A percentile compares a stretch with the other conserved stretches of the same genome.
Conservation (phyloP, 2,888 invertebrate genomes). For the Callinectes sapidus region DNA sequence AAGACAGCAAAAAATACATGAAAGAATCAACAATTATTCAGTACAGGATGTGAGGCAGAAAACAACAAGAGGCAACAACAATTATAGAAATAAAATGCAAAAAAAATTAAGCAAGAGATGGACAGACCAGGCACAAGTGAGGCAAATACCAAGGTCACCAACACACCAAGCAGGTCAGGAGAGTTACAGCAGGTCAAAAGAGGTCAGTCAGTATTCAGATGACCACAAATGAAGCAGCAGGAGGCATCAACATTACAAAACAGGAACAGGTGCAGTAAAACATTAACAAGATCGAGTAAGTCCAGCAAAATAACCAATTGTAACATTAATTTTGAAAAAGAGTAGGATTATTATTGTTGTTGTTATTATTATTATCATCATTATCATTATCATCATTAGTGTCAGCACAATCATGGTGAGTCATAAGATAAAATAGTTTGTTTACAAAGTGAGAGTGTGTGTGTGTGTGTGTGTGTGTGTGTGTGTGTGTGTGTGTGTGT, state of each 20-base stretch:
- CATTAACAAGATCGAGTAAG: neutral
- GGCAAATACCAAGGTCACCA: slow-evolving; percentile 45
- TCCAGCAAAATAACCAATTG: neutral
- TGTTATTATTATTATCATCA: neutral
- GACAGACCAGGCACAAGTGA: neutral
- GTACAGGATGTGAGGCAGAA: neutral
- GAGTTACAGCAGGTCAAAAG: neutral
- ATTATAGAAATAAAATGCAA: neutral
- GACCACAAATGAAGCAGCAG: neutral
- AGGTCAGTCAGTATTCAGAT: neutral
- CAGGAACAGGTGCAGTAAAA: slow-evolving; percentile 46
- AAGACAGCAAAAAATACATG: neutral
- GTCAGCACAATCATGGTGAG: neutral
- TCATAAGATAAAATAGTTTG: neutral
- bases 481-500: slow-evolving; percentile 17
- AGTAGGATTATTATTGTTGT: slow-evolving; percentile 9
- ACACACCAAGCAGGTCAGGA: slow-evolving; percentile 6
- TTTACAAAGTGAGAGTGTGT: neutral
- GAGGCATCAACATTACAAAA: neutral
- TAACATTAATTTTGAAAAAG: neutral
- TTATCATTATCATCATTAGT: neutral
- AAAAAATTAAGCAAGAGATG: neutral
- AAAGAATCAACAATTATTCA: neutral
- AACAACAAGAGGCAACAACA: neutral
- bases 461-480: slow-evolving; percentile 25